Base-by-base conservation (phyloP, 1,140 invertebrate genomes). In the Bombus turneri region DNA sequence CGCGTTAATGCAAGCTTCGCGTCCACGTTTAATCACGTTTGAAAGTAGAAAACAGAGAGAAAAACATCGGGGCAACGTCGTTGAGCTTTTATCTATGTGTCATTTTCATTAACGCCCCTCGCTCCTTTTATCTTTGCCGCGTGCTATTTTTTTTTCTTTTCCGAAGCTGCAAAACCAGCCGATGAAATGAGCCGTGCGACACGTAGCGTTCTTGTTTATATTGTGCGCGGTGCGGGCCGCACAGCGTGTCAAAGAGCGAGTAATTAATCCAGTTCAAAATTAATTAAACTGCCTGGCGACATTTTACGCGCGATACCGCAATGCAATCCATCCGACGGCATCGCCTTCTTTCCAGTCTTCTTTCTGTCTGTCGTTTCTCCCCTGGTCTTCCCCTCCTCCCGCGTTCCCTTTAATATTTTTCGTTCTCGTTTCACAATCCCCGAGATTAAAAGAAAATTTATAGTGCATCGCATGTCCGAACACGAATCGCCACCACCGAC, bases 371-470 rank as follows among this genome's bases (percentile, higher is more conserved):
- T 22, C 53, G 43, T 39, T 37, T 43, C 28, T 62, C 69, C 68
- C 37, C 75, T n/a, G 31, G 34, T 28, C 25, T 22, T 53, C 47
- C 62, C 59, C 43, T 66, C 64, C 31, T 73, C 39, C 81, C 68
- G 74, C 73, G 43, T 76, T 73, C 57, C 83, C 74, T 92, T 91
- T 88, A 92, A 92, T 92, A 93, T 92, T 91, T 92, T 92, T 83
- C 71, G 86, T 92, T 88, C 78, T 64, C 78, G 69, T 53, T 85
- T 78, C 85, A 89, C 90, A 91, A 91, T 91, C 81, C 86, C 88
- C 82, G 87, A 93, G 93, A 93, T 93, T 93, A 93, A 93, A 93
- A 93, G 92, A 92, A 93, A 93, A 93, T 93, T 93, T 93, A 93
- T 92, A 91, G 90, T 90, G 89, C 90, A 83, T 91, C 74, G 82